These are phyloP conservation scores for Myxocyprinus asiaticus DNA, from an alignment of 2,113 vertebrate species.

Conservation along the genomic window DNA sequence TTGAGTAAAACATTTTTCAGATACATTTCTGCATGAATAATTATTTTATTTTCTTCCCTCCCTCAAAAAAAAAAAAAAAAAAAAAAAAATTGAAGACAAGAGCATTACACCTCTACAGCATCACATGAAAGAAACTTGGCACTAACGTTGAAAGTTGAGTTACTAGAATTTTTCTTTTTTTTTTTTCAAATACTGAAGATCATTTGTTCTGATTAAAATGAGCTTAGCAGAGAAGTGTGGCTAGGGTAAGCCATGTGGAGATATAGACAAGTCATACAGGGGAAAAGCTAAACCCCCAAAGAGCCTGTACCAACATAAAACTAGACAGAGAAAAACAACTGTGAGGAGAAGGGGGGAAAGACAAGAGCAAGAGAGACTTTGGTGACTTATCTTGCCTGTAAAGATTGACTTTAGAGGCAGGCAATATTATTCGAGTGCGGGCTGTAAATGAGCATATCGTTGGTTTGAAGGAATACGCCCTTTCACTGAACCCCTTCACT, in stretches of 20 bases:
- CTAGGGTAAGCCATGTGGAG: constrained; percentile 13
- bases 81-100: background rate
- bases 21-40: constrained; percentile 32
- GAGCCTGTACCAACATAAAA: constrained; percentile 14
- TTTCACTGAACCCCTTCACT: too few species aligned
- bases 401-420: too few species aligned
- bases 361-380: background rate
- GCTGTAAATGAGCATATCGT: too few species aligned
- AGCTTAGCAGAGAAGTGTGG: background rate
- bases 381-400: background rate
- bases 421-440: too few species aligned
- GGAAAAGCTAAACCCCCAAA: background rate
- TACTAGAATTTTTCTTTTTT: background rate
- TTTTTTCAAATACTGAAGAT: background rate
- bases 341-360: constrained; percentile 34
- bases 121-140: background rate
- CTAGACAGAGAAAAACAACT: constrained; percentile 20
- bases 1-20: constrained; percentile 34
- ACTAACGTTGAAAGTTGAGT: background rate
- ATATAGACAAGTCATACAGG: background rate
- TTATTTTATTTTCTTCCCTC: constrained; percentile 7
- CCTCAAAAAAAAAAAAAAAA: constrained; percentile 7
- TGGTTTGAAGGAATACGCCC: too few species aligned
- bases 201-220: background rate
- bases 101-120: background rate